A percentile compares a stretch with the other conserved stretches of the same genome.
phyloP scores from a whole-genome alignment of 2,888 invertebrate species.

The Eupithecia tripunctaria region DNA sequence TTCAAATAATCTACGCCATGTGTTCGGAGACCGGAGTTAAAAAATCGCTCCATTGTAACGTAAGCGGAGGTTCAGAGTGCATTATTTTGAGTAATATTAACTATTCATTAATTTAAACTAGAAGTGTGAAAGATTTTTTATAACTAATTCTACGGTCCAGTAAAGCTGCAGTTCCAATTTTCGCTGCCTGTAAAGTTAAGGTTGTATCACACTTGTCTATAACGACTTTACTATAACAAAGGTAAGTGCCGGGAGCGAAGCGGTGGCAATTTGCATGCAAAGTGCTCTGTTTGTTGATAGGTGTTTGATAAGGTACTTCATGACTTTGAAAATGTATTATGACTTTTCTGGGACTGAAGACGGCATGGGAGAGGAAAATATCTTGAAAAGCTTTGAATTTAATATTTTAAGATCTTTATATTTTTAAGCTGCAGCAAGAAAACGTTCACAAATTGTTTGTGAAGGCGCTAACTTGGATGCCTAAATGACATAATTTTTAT shows the following conservation, averaged over 20 bases:
- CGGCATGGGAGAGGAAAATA: not conserved
- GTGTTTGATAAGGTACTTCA: not conserved
- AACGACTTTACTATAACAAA: slow-evolving; percentile 6
- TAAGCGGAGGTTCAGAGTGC: not conserved
- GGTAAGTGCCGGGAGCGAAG: slow-evolving; percentile 10
- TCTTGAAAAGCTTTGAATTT: not conserved
- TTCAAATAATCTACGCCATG: not conserved
- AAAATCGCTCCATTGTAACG: not conserved
- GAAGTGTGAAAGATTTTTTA: too few species aligned
- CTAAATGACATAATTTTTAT: not conserved
- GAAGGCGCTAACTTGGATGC: not conserved
- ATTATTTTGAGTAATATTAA: not conserved
- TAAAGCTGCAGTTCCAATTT: not conserved
- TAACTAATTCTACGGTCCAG: too few species aligned
- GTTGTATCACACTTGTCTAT: slow-evolving; percentile 3
- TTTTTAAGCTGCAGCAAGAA: not conserved
- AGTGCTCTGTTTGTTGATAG: slow-evolving; percentile 9
- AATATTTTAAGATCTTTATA: not conserved
- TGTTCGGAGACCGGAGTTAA: not conserved
- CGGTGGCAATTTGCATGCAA: slow-evolving; percentile 8
- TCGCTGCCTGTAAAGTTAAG: not conserved
- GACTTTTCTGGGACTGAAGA: not conserved
- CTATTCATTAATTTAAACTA: too few species aligned
- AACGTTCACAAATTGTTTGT: not conserved
- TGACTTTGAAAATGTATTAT: not conserved